Conservation (phyloP, 2,888 invertebrate genomes). For the Bimastos eiseni region DNA sequence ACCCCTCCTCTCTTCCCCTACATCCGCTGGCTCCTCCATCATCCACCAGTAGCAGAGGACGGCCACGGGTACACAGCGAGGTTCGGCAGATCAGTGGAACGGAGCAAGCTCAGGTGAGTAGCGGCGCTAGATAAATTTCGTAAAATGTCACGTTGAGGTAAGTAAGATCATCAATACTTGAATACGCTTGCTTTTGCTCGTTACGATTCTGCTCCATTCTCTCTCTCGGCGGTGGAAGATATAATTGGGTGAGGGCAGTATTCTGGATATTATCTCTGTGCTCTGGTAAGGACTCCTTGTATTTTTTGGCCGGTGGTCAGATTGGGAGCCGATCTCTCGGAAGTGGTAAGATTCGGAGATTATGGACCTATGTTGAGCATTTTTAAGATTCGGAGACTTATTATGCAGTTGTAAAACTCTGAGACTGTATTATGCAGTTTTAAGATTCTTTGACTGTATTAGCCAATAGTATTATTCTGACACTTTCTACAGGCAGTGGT, state of each 20-base stretch:
- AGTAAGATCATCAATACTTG: background rate
- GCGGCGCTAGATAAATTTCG: background rate
- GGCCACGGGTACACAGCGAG: background rate
- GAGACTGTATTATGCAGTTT: too few species aligned
- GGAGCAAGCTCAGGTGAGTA: background rate
- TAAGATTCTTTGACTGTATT: too few species aligned
- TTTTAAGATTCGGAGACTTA: background rate
- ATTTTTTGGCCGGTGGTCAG: background rate
- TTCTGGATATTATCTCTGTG: background rate
- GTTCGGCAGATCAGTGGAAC: background rate
- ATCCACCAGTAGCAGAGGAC: background rate
- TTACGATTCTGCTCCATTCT: background rate
- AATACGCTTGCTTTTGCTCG: background rate
- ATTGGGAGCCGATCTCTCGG: background rate
- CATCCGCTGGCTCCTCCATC: background rate
- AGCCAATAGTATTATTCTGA: too few species aligned
- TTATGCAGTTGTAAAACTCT: background rate
- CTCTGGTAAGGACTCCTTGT: background rate
- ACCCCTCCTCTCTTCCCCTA: background rate
- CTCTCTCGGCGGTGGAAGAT: background rate
- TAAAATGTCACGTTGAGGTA: background rate
- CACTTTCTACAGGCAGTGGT: too few species aligned
- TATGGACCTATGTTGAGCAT: background rate
- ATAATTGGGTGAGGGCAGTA: too few species aligned
- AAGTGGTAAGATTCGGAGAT: background rate